Conservation (phyloP, 2,797 vertebrate genomes). For the Esox lucius region DNA sequence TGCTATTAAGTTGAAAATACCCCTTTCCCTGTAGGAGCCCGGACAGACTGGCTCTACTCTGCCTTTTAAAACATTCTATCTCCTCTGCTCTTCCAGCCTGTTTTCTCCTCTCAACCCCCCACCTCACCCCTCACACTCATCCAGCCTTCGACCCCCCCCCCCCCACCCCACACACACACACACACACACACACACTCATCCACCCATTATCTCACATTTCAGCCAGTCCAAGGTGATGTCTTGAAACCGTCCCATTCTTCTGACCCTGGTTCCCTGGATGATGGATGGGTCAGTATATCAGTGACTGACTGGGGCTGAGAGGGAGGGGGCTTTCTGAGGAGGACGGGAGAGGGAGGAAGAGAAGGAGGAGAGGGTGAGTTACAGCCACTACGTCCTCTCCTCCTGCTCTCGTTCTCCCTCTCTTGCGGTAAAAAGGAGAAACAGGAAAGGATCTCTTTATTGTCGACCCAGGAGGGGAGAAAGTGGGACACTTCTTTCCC, state of each 20-base stretch:
- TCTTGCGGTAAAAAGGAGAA: slow-evolving; percentile 51
- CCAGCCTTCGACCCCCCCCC: slow-evolving; percentile 63
- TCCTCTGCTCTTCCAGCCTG: slow-evolving; percentile 53
- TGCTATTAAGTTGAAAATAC: slow-evolving; percentile 85
- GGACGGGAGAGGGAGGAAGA: slow-evolving; percentile 47
- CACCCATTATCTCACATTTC: slow-evolving; percentile 79
- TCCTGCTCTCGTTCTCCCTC: slow-evolving; percentile 29
- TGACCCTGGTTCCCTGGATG: slow-evolving; percentile 41
- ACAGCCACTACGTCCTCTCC: slow-evolving; percentile 61
- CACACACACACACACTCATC: slow-evolving; percentile 48
- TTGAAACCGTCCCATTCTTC: slow-evolving; percentile 61
- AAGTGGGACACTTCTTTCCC: slow-evolving; percentile 62
- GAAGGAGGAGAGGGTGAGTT: slow-evolving; percentile 24
- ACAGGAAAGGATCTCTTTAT: slow-evolving; percentile 65
- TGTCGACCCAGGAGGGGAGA: slow-evolving; percentile 8
- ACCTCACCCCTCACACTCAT: not conserved
- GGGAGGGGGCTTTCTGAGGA: slow-evolving; percentile 29
- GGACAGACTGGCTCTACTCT: slow-evolving; percentile 71
- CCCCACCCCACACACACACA: no score
- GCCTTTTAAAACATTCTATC: slow-evolving; percentile 65
- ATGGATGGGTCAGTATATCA: slow-evolving; percentile 50
- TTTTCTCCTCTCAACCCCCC: not conserved
- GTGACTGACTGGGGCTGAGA: slow-evolving; percentile 64
- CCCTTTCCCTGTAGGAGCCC: slow-evolving; percentile 79
- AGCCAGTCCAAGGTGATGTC: slow-evolving; percentile 68